Evolutionary conservation across 2,797 vertebrate species (phyloP).

Genomic region (Trichosurus vulpecula): DNA sequence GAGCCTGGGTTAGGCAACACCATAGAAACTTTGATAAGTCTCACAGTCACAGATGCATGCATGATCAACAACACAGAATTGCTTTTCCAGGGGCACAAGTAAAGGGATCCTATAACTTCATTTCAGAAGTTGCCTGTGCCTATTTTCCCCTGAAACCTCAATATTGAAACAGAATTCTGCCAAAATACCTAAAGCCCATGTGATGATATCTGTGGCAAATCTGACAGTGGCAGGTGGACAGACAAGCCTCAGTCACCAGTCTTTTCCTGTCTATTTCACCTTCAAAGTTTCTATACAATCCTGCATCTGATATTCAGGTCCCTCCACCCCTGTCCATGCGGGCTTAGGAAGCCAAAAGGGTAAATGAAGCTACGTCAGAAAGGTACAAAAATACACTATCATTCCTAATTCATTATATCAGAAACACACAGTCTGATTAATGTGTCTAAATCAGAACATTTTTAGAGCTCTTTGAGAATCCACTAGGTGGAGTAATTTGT

Average conservation of each 20-base stretch:
- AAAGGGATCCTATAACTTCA: too few species aligned
- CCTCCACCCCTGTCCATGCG: background rate
- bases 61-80: too few species aligned
- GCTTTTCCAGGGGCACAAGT: too few species aligned
- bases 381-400: background rate
- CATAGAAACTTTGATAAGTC: background rate
- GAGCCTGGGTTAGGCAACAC: too few species aligned
- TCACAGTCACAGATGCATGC: background rate
- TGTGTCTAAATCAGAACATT: background rate
- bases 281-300: background rate
- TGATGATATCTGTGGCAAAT: background rate
- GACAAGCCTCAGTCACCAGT: background rate
- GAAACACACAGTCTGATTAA: background rate
- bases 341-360: background rate
- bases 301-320: background rate
- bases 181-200: too few species aligned
- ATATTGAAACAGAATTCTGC: too few species aligned
- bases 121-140: too few species aligned
- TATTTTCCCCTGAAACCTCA: too few species aligned
- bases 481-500: conserved; percentile 74
- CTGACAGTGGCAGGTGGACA: background rate
- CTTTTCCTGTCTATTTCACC: background rate
- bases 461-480: conserved; percentile 25
- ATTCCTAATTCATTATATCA: too few species aligned
- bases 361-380: background rate